Percentiles rank a stretch among this genome's conserved stretches.
Evolutionary conservation across 2,797 vertebrate genomes (phyloP).

Genomic region (Bovichtus diacanthus): DNA sequence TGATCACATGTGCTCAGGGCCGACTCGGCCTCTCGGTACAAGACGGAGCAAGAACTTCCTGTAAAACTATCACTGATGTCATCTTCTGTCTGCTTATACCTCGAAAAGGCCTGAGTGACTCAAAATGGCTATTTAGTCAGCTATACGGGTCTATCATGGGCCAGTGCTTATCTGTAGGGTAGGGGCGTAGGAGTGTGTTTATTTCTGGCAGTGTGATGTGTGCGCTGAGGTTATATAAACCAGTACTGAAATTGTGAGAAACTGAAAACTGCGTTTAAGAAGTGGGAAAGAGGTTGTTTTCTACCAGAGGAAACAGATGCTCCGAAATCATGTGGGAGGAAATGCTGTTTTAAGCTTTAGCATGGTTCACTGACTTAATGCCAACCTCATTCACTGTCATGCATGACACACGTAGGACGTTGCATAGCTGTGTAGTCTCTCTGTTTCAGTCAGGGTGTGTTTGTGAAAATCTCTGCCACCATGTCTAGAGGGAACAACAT

Average conservation of each 20-base stretch:
- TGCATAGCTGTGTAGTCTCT: neutral
- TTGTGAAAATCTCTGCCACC: neutral
- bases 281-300: constrained; percentile 71
- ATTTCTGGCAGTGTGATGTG: constrained; percentile 45
- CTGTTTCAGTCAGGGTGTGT: neutral
- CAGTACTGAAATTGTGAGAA: constrained; percentile 34
- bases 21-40: constrained; percentile 43
- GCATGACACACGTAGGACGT: constrained; percentile 2
- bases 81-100: constrained; percentile 67
- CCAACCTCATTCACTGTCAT: constrained; percentile 37
- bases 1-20: constrained; percentile 13
- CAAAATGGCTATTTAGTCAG: constrained; percentile 51
- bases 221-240: constrained; percentile 35
- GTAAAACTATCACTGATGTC: constrained; percentile 69
- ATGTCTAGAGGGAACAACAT: too few species aligned
- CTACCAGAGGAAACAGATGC: constrained; percentile 82
- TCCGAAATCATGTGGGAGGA: constrained; percentile 58
- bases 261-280: constrained; percentile 71
- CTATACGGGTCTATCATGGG: constrained; percentile 32
- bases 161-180: constrained; percentile 41
- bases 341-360: constrained; percentile 57
- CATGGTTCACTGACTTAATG: constrained; percentile 25
- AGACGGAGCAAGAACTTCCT: constrained; percentile 60
- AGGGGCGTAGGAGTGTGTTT: constrained; percentile 54
- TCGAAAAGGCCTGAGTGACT: constrained; percentile 64